These are phyloP conservation scores for Mirza zaza DNA, from an alignment of 2,113 vertebrate species.

Conservation along the genomic window DNA sequence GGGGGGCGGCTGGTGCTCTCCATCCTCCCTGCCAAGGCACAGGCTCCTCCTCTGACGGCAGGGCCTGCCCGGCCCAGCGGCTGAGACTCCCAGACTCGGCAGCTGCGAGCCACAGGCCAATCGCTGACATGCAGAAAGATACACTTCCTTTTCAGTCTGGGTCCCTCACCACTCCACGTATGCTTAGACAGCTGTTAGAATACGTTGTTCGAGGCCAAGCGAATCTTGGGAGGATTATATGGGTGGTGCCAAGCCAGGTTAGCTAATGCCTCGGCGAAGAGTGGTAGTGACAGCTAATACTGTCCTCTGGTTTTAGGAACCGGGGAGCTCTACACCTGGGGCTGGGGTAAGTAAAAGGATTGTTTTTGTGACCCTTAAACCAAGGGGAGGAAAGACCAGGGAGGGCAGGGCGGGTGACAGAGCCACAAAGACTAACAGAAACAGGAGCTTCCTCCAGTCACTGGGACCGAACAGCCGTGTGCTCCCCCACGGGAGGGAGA, in stretches of 20 bases:
- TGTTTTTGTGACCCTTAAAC: not conserved
- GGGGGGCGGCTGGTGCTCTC: too few relatives aligned
- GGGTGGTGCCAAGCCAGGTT: not conserved
- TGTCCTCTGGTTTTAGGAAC: slow-evolving; percentile 83
- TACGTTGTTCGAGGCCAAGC: not conserved
- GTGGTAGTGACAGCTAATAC: not conserved
- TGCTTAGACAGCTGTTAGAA: not conserved
- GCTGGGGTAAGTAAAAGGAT: slow-evolving; percentile 92
- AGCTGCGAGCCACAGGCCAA: not conserved
- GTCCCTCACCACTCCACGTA: not conserved
- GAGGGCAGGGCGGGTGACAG: not conserved
- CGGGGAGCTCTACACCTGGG: slow-evolving; percentile 95
- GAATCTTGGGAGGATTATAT: accelerated
- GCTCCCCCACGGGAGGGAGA: not conserved
- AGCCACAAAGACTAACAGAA: not conserved
- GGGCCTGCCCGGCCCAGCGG: not conserved
- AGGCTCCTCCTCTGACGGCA: too few relatives aligned
- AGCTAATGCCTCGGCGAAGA: not conserved
- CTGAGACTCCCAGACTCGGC: not conserved
- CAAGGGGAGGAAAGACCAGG: not conserved
- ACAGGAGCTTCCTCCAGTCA: not conserved
- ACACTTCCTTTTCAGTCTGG: too few relatives aligned
- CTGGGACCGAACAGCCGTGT: not conserved
- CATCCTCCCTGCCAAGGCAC: not conserved
- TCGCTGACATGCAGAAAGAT: not conserved